phyloP scores from a whole-genome alignment of 2,113 vertebrate genomes.

The Larimichthys polyactis region DNA sequence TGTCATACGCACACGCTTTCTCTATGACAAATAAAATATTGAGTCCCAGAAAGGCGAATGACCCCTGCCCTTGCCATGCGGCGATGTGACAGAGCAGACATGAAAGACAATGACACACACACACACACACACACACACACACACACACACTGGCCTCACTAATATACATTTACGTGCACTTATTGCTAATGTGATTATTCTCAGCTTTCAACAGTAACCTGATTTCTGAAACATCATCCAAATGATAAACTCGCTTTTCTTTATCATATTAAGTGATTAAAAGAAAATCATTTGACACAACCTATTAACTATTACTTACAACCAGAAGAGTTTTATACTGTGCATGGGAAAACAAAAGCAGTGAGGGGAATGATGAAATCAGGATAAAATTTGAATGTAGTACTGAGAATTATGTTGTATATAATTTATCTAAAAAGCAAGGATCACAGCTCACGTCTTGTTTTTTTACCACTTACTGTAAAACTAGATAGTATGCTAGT shows the following conservation, averaged over 20 bases:
- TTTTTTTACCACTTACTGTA: too few relatives aligned
- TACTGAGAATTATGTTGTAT: too few relatives aligned
- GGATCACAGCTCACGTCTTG: too few relatives aligned
- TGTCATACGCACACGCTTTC: conserved; percentile 18
- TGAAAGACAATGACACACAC: conserved; percentile 38
- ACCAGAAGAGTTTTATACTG: too few relatives aligned
- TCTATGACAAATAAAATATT: conserved; percentile 68
- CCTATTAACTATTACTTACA: background rate
- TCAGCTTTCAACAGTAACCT: conserved; percentile 15
- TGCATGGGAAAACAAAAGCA: background rate
- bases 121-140: conserved; percentile 9
- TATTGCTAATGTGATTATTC: background rate
- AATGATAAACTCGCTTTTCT: background rate
- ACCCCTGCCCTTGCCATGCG: conserved; percentile 46
- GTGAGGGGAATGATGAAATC: background rate
- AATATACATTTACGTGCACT: background rate
- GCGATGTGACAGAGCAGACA: conserved; percentile 38
- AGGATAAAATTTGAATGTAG: background rate
- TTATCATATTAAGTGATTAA: conserved; percentile 20
- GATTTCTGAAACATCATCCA: background rate
- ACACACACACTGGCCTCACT: background rate
- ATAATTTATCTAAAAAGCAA: too few relatives aligned
- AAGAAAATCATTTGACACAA: background rate
- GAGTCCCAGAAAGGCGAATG: conserved; percentile 44
- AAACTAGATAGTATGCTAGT: too few relatives aligned